Percentiles rank a stretch among this genome's conserved stretches.
Conservation (phyloP, 2,888 invertebrate genomes). For the Muscina levida region DNA sequence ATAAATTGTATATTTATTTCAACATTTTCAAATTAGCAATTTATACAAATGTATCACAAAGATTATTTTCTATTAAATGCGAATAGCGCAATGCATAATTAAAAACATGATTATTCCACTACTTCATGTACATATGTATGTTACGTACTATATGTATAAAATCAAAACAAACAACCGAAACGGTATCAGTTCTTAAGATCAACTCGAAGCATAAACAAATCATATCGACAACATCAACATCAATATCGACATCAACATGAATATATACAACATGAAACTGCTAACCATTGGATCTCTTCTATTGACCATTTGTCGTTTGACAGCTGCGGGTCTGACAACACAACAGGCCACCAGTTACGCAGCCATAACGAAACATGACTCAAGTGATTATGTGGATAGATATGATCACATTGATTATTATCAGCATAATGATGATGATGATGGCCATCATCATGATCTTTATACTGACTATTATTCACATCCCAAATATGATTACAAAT, state of each 20-base stretch:
- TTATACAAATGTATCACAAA: no score
- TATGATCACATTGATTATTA: constrained; percentile 35
- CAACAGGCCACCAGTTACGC: constrained; percentile 73
- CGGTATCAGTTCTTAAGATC: constrained; percentile 55
- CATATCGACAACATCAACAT: constrained; percentile 41
- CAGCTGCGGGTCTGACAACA: constrained; percentile 68
- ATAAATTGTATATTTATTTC: no score
- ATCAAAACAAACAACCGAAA: constrained; percentile 43
- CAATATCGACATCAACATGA: constrained; percentile 15
- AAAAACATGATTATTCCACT: no score
- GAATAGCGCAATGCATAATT: no score
- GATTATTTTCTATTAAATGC: no score
- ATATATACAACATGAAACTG: constrained; percentile 46
- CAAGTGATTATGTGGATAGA: constrained; percentile 62
- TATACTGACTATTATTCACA: constrained; percentile 77
- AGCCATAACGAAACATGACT: constrained; percentile 73
- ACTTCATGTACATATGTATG: no score
- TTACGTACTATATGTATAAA: no score
- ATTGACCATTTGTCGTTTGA: constrained; percentile 66
- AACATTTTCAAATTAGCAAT: no score
- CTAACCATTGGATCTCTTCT: constrained; percentile 47
- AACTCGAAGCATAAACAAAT: constrained; percentile 20
- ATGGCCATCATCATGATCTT: constrained; percentile 52
- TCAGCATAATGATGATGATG: constrained; percentile 71
- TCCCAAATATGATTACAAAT: constrained; percentile 80